Evolutionary conservation across 2,797 vertebrate species (phyloP).

Genomic region (Urocyon cinereoargenteus): DNA sequence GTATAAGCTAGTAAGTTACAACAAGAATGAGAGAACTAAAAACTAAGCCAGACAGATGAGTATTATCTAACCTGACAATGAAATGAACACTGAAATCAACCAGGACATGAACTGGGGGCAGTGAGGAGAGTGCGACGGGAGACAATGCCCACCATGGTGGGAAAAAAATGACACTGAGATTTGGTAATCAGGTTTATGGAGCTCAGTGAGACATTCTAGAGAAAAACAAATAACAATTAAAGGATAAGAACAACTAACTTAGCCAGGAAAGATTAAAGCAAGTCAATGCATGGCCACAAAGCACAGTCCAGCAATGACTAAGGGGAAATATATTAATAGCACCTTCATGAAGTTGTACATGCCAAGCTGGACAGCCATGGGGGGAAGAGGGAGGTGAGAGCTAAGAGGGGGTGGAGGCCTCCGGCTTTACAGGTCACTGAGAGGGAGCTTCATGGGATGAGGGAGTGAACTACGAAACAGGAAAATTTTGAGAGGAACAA

Average conservation of each 20-base stretch:
- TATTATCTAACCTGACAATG: not conserved
- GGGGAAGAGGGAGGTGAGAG: not conserved
- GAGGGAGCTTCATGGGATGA: constrained; percentile 17
- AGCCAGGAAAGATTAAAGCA: constrained; percentile 58
- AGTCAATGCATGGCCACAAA: constrained; percentile 13
- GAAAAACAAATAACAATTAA: constrained; percentile 72
- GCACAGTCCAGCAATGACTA: constrained; percentile 69
- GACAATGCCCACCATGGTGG: not conserved
- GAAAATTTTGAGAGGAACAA: constrained; percentile 47
- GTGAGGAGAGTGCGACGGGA: not conserved
- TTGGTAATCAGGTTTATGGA: constrained; percentile 52
- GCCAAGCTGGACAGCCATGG: not conserved
- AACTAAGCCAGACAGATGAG: not conserved
- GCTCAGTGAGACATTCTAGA: constrained; percentile 38
- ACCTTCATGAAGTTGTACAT: constrained; percentile 60
- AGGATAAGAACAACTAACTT: constrained; percentile 59
- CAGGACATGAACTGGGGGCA: not conserved
- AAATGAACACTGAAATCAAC: not conserved
- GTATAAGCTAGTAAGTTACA: not conserved
- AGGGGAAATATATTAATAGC: constrained; percentile 62
- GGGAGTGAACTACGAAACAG: constrained; percentile 57
- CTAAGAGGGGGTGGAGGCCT: not conserved
- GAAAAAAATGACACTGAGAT: not conserved
- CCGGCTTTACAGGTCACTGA: not conserved
- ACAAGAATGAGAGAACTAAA: not conserved